A percentile compares a stretch with the other conserved stretches of the same genome.
These are phyloP conservation scores for Leontocebus nigricollis DNA, from an alignment of 2,797 vertebrate genomes.

Conservation along the genomic window DNA sequence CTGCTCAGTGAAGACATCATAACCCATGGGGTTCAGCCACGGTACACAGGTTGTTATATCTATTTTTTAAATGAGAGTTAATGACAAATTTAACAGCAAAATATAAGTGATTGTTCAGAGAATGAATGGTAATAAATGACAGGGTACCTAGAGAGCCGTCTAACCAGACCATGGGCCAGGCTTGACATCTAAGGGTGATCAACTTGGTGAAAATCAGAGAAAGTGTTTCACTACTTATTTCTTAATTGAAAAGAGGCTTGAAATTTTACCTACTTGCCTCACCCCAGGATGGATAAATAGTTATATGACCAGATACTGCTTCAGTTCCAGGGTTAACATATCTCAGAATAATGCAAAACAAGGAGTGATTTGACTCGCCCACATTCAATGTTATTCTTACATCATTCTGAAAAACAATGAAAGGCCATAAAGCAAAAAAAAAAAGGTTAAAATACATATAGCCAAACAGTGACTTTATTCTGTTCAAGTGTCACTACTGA, in stretches of 20 bases:
- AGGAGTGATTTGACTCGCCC: constrained; percentile 85
- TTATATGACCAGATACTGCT: constrained; percentile 87
- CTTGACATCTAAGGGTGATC: not conserved
- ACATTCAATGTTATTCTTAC: constrained; percentile 92
- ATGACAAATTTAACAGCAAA: not conserved
- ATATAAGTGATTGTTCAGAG: not conserved
- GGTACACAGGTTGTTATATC: not conserved
- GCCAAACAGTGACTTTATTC: constrained; percentile 42
- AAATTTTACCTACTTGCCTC: constrained; percentile 87
- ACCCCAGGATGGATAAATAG: constrained; percentile 84
- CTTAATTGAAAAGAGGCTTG: not conserved
- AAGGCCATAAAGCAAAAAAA: constrained; percentile 58
- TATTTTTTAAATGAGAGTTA: not conserved
- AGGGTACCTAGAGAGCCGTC: not conserved
- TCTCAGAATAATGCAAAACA: constrained; percentile 91
- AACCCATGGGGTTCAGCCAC: not conserved
- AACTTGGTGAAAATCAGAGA: not conserved
- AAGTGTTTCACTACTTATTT: not conserved
- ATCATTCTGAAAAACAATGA: constrained; percentile 91
- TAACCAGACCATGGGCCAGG: not conserved
- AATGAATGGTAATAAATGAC: not conserved
- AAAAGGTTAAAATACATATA: constrained; percentile 72
- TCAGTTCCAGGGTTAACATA: constrained; percentile 89
- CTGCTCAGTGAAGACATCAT: not conserved
- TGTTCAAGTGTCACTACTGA: not conserved